Evolutionary conservation across 2,888 invertebrate genomes (phyloP), one percentile per base, ranked within the genome.

Genomic region (Nemapogon koenigi): DNA sequence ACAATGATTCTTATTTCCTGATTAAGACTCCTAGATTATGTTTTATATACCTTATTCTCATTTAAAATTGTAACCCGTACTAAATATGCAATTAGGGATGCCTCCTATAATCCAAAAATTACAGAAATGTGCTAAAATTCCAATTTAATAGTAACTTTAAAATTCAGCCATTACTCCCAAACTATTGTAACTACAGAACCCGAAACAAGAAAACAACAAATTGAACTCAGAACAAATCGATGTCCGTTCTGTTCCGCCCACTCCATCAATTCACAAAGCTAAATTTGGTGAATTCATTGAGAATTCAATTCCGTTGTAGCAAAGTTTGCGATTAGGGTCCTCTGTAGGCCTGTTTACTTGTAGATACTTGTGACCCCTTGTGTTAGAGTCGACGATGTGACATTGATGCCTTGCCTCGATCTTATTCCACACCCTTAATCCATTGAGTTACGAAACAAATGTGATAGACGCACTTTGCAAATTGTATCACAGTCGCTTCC

Each of bases 251-350:
- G 19, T 33, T 22, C 33, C 33, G 33, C 33, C 33, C 19, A 33
- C 14, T 13, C 13, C 3, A 33, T 33, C 19, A 18, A 33, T 33
- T 33, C 33, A 33, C 19, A 33, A 33, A 33, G 33, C 33, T 19
- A 33, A 33, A 33, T 33, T 33, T 19, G 19, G 33, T 18, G 19
- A 19, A 33, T 19, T 19, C 33, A 19, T 33, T 19, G 19, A 33
- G 33, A 6, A 33, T 33, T 33, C 33, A 33, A 33, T 33, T 33
- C 33, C 19, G 13, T 15, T 15, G 17, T 19, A 19, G 33, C 19
- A 33, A 33, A 33, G 33, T 33, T 33, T 33, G 18, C 33, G 33
- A 19, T 33, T 19, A 33, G 33, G 33, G 33, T 33, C 19, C 33
- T 33, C 16, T 15, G 16, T 33, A 31, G 31, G 31, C 31, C 11